Base-by-base conservation (phyloP, 2,888 invertebrate genomes). In the Campoletis raptor region DNA sequence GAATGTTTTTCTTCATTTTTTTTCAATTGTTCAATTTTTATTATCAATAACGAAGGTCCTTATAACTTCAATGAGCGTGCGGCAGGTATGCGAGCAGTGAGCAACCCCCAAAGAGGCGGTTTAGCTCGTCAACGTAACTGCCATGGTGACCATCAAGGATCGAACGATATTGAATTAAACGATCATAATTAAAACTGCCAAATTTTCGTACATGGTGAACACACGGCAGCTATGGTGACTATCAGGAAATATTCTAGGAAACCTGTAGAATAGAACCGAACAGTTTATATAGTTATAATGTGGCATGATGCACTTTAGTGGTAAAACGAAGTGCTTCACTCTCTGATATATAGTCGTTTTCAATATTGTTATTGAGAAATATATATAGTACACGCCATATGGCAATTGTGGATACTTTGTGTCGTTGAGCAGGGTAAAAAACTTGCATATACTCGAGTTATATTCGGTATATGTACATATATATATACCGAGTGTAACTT, bases 301-400 rank as follows among this genome's bases (percentile, higher is more conserved):
- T 89, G 83, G 81, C 78, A 81, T 85, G 87, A 88, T 87, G 83
- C 88, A 89, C 84, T 89, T 89, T 84, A 82, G 64, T 66, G 77
- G 40, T 64, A 64, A 37, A 54, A 37, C 73, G 40, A 30, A 72
- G 73, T 81, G 66, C 73, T 67, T 42, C 40, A 24, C 72, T 81
- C 61, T 70, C 73, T 64, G 81, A 80, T 80, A n/a, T n/a, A n/a
- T n/a, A 82, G 77, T 72, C 40, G 37, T 24, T 70, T 42, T 69
- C 73, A 70, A 69, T 61, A 45, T 74, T 45, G 78, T 64, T 52
- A 83, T 86, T 83, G 64, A 69, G 81, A 36, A 67, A 78, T 81
- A 30, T 81, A 30, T 30, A 67, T 30, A 24, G 48, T 4, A 77
- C 57, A 73, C 66, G 81, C 85, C 88, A 89, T 89, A 89, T 89